Percentiles rank a stretch among this genome's conserved stretches.
These are phyloP conservation scores for Petrophora chlorosata DNA, from an alignment of 2,888 invertebrate species.

Conservation along the genomic window DNA sequence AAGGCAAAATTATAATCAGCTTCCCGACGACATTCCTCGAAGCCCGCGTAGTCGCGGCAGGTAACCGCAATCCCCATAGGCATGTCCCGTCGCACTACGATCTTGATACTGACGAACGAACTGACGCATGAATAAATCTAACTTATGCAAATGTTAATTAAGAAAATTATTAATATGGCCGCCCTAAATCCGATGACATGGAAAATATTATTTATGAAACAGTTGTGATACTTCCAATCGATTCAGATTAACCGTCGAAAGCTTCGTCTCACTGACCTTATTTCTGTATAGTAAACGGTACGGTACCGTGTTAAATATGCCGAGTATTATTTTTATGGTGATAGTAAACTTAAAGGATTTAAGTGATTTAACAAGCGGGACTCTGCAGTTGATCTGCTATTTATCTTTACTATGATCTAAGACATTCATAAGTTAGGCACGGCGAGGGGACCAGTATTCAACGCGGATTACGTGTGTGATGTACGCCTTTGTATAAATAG, in stretches of 20 bases:
- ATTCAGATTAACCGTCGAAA: constrained; percentile 39
- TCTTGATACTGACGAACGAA: constrained; percentile 33
- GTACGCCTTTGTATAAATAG: constrained; percentile 37
- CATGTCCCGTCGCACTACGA: constrained; percentile 38
- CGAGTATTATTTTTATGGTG: constrained; percentile 47
- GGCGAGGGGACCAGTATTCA: constrained; percentile 48
- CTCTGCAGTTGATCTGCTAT: constrained; percentile 53
- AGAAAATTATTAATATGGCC: constrained; percentile 32
- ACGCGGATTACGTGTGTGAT: constrained; percentile 47
- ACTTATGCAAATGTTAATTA: constrained; percentile 38
- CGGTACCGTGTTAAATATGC: constrained; percentile 36
- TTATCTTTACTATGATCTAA: constrained; percentile 66
- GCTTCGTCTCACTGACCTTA: constrained; percentile 47
- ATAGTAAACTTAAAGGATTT: constrained; percentile 51
- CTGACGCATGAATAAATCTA: constrained; percentile 39
- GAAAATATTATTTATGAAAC: constrained; percentile 48
- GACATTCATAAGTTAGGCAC: constrained; percentile 48
- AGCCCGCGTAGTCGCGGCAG: constrained; percentile 53
- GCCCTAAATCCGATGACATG: constrained; percentile 46
- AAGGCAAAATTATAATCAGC: constrained; percentile 72
- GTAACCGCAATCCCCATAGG: constrained; percentile 47
- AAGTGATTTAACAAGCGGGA: constrained; percentile 42
- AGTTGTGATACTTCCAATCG: constrained; percentile 44
- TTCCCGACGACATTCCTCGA: constrained; percentile 71
- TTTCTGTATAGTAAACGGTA: constrained; percentile 42